Percentiles rank a stretch among this genome's conserved stretches.
Evolutionary conservation across 2,797 vertebrate species (phyloP).

Genomic region (Protonibea diacanthus): DNA sequence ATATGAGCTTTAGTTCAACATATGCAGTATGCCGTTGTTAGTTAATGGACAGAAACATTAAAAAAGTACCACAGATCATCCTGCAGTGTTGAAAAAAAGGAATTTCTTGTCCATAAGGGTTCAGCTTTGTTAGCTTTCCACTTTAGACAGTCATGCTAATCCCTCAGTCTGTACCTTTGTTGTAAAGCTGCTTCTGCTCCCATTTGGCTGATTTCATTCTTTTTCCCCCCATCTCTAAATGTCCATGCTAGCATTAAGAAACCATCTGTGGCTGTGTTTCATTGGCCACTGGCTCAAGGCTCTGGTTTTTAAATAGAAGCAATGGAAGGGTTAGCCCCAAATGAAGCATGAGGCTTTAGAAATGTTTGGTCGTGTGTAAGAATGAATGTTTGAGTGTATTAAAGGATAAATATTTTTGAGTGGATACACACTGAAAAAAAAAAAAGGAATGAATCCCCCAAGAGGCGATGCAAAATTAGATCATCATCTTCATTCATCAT

Average conservation of each 20-base stretch:
- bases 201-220: slow-evolving; percentile 69
- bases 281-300: slow-evolving; percentile 65
- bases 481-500: not conserved
- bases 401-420: slow-evolving; percentile 8
- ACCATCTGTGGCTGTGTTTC: slow-evolving; percentile 78
- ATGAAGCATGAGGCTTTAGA: slow-evolving; percentile 52
- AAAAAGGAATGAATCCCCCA: not conserved
- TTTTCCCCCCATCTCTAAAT: slow-evolving; percentile 63
- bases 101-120: slow-evolving; percentile 35
- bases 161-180: slow-evolving; percentile 29
- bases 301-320: slow-evolving; percentile 76
- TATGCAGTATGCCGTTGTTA: slow-evolving; percentile 42
- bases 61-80: slow-evolving; percentile 67
- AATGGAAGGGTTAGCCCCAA: slow-evolving; percentile 44
- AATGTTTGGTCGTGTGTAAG: slow-evolving; percentile 12
- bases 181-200: slow-evolving; percentile 59
- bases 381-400: slow-evolving; percentile 8
- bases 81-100: slow-evolving; percentile 31
- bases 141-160: slow-evolving; percentile 48
- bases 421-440: not conserved
- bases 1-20: slow-evolving; percentile 16
- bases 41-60: slow-evolving; percentile 58
- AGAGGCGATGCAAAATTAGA: slow-evolving; percentile 10
- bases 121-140: slow-evolving; percentile 42
- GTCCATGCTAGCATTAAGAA: slow-evolving; percentile 76